Conservation (phyloP, 2,888 invertebrate species). For the Dione vanillae region DNA sequence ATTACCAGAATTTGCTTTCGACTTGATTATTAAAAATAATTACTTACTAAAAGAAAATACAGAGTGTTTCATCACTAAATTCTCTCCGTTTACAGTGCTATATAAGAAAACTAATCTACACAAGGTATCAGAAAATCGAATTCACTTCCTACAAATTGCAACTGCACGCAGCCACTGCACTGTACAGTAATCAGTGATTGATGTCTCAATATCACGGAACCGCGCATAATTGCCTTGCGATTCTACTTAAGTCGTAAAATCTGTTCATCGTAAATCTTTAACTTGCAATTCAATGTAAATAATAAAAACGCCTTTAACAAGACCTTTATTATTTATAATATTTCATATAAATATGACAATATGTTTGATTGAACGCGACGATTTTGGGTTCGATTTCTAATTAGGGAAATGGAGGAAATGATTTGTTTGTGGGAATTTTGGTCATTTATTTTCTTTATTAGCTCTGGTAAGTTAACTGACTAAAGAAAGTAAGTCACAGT, state of each 20-base stretch:
- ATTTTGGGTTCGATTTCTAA: not conserved
- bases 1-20: too few relatives aligned
- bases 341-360: not conserved
- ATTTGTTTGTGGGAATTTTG: too few relatives aligned
- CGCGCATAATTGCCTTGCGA: slow-evolving; percentile 31
- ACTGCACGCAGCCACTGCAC: not conserved
- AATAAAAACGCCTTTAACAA: slow-evolving; percentile 24
- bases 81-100: too few relatives aligned
- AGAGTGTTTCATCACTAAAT: too few relatives aligned
- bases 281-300: slow-evolving; percentile 23
- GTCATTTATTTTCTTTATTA: too few relatives aligned
- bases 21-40: too few relatives aligned
- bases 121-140: not conserved
- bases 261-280: slow-evolving; percentile 37
- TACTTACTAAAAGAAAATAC: too few relatives aligned
- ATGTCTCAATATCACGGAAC: slow-evolving; percentile 40
- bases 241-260: slow-evolving; percentile 37
- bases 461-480: too few relatives aligned
- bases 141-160: not conserved
- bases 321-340: slow-evolving; percentile 23
- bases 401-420: not conserved
- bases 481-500: too few relatives aligned
- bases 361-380: not conserved
- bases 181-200: slow-evolving; percentile 30
- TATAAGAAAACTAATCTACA: too few relatives aligned